These are phyloP conservation scores for Resseliella maxima DNA, from an alignment of 2,888 invertebrate genomes.

Conservation along the genomic window DNA sequence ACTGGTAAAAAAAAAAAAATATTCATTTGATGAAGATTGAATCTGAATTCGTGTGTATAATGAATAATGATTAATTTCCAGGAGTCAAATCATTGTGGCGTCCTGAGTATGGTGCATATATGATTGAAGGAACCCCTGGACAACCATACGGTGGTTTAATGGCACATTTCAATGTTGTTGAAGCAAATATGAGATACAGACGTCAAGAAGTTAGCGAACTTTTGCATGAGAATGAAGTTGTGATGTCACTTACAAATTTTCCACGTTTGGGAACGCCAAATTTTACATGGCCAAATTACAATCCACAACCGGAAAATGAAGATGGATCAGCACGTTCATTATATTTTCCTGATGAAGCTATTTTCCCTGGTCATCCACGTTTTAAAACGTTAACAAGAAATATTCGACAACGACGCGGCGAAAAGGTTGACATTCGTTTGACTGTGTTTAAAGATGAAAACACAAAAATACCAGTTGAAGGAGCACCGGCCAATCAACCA, in stretches of 20 bases:
- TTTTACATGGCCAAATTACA: constrained; percentile 83
- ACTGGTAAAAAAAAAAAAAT: constrained; percentile 68
- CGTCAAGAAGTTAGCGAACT: constrained; percentile 85
- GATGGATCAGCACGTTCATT: constrained; percentile 83
- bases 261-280: constrained; percentile 90
- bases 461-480: constrained; percentile 87
- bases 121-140: constrained; percentile 99
- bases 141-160: constrained; percentile 93
- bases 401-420: constrained; percentile 89
- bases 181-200: constrained; percentile 94
- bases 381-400: constrained; percentile 95
- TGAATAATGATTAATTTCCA: constrained; percentile 61
- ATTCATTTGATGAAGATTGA: too few species aligned
- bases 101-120: constrained; percentile 98
- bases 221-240: constrained; percentile 81
- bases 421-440: constrained; percentile 96
- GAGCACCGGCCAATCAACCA: constrained; percentile 79
- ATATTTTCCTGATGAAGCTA: constrained; percentile 95
- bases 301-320: constrained; percentile 75
- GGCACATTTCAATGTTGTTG: constrained; percentile 97
- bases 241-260: constrained; percentile 93
- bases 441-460: constrained; percentile 95
- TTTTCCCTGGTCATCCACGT: constrained; percentile 94
- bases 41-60: too few species aligned
- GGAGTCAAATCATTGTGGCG: constrained; percentile 92